A percentile compares a stretch with the other conserved stretches of the same genome.
Evolutionary conservation across 2,888 invertebrate genomes (phyloP).

Genomic region (Lepidonotus clava): DNA sequence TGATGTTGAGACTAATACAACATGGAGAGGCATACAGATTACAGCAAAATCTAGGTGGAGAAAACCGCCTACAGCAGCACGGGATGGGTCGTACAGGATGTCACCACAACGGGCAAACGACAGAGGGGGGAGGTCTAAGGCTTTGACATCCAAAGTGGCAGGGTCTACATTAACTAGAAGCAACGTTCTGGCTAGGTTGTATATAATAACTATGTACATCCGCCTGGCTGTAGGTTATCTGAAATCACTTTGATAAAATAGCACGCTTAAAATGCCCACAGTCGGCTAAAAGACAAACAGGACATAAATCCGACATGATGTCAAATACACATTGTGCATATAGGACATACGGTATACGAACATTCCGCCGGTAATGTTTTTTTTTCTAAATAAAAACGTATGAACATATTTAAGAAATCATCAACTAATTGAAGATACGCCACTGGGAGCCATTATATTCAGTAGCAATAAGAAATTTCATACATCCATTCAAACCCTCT

Average conservation of each 20-base stretch:
- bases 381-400: constrained; percentile 1
- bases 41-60: neutral
- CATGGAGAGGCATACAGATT: constrained; percentile 13
- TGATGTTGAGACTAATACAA: constrained; percentile 22
- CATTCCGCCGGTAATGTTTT: neutral
- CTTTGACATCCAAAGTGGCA: neutral
- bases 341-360: neutral
- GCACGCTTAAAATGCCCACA: constrained; percentile 23
- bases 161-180: neutral
- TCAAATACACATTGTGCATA: constrained; percentile 4
- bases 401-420: neutral
- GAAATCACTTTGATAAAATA: constrained; percentile 19
- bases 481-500: neutral
- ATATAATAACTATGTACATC: neutral
- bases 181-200: constrained; percentile 2
- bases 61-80: neutral
- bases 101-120: neutral
- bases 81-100: neutral
- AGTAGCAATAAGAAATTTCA: neutral
- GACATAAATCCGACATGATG: neutral
- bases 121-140: neutral
- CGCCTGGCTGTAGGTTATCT: neutral
- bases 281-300: constrained; percentile 12
- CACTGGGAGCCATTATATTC: neutral
- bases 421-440: neutral